Evolutionary conservation across 2,113 vertebrate genomes (phyloP).

Genomic region (Psammodynastes pulverulentus): DNA sequence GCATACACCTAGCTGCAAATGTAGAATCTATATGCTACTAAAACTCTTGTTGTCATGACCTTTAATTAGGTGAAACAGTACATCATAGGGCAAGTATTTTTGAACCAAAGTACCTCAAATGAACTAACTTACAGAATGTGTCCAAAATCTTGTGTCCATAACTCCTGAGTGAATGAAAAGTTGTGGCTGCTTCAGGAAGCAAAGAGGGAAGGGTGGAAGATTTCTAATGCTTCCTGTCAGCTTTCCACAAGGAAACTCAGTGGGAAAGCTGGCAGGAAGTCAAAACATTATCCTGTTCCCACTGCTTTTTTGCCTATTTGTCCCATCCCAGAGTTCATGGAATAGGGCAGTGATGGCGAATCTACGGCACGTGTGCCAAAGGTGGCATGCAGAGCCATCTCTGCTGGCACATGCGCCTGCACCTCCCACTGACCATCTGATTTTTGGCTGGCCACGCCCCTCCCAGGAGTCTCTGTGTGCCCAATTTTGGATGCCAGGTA

Average conservation of each 20-base stretch:
- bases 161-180: neutral
- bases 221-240: neutral
- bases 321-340: neutral
- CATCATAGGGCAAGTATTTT: neutral
- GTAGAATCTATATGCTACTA: neutral
- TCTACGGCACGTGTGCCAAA: too few relatives aligned
- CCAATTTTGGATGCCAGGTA: too few relatives aligned
- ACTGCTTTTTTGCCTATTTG: neutral
- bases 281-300: neutral
- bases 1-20: neutral
- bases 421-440: too few relatives aligned
- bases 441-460: too few relatives aligned
- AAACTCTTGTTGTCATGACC: neutral
- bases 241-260: neutral
- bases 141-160: neutral
- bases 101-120: neutral
- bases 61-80: neutral
- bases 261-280: neutral
- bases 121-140: neutral
- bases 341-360: neutral
- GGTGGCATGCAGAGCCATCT: too few relatives aligned
- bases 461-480: too few relatives aligned
- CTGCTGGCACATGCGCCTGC: too few relatives aligned
- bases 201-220: neutral
- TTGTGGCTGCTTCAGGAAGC: neutral